phyloP scores from a whole-genome alignment of 2,113 vertebrate species.

The Axis porcinus region DNA sequence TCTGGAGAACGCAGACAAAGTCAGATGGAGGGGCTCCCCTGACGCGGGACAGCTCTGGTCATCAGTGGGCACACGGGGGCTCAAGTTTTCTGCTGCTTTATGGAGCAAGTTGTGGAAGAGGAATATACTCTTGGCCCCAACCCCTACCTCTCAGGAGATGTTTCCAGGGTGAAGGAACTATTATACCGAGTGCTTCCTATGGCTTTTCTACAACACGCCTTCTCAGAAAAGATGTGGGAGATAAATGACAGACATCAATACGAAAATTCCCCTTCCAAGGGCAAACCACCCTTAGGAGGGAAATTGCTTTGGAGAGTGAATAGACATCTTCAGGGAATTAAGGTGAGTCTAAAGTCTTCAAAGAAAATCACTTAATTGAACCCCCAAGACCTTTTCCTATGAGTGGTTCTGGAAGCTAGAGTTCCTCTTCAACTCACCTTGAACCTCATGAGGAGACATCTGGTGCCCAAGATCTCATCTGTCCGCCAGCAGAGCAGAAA shows the following conservation, averaged over 20 bases:
- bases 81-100: neutral
- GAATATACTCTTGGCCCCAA: neutral
- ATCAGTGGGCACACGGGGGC: fast-evolving
- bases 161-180: neutral
- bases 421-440: neutral
- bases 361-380: neutral
- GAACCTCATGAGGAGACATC: neutral
- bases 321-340: neutral
- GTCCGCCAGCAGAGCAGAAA: neutral
- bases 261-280: constrained; percentile 5
- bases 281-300: neutral
- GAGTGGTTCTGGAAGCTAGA: neutral
- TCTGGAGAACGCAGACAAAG: neutral
- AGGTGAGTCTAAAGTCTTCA: neutral
- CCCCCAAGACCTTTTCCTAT: neutral
- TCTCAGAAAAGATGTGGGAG: neutral
- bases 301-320: neutral
- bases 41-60: neutral
- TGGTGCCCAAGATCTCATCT: too few species aligned
- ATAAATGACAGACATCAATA: neutral
- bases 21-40: neutral
- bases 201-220: neutral
- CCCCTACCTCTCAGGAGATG: neutral
- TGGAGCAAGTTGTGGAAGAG: neutral
- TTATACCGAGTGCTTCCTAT: neutral